Conservation (phyloP, 2,888 invertebrate species). For the Ennomos erosarius region DNA sequence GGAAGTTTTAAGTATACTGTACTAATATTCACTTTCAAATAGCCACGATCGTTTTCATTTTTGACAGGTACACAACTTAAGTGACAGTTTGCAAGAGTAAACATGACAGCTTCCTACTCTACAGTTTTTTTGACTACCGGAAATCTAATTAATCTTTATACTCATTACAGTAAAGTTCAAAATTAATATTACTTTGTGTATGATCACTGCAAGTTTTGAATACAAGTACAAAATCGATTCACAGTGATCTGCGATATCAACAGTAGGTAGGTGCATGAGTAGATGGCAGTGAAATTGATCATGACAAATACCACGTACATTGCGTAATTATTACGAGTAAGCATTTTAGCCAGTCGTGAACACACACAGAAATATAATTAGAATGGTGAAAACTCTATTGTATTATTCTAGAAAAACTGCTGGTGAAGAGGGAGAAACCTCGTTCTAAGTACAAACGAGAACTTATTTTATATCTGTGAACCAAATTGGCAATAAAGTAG, state of each 20-base stretch:
- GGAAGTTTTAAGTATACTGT: too few species aligned
- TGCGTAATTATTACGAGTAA: too few species aligned
- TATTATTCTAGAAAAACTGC: too few species aligned
- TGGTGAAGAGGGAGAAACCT: too few species aligned
- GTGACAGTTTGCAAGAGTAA: conserved; percentile 35
- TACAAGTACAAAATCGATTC: conserved; percentile 16
- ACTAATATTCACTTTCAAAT: conserved; percentile 19
- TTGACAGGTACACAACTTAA: conserved; percentile 40
- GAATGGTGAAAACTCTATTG: too few species aligned
- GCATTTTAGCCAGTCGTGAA: too few species aligned
- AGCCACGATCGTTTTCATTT: conserved; percentile 39
- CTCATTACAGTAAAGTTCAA: conserved; percentile 7
- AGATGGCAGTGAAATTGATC: too few species aligned
- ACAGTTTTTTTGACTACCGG: conserved; percentile 6
- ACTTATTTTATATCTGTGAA: too few species aligned
- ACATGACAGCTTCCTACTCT: conserved; percentile 33
- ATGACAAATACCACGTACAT: too few species aligned
- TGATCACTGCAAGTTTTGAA: neutral
- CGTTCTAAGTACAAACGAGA: too few species aligned
- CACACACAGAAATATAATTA: too few species aligned
- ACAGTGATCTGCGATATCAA: conserved; percentile 26
- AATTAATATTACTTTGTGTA: neutral
- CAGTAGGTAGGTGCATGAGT: neutral
- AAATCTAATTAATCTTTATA: conserved; percentile 3
- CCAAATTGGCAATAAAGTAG: too few species aligned